Evolutionary conservation across 2,888 invertebrate genomes (phyloP), one percentile per base, ranked within the genome.

Genomic region (Diarsia mendica): DNA sequence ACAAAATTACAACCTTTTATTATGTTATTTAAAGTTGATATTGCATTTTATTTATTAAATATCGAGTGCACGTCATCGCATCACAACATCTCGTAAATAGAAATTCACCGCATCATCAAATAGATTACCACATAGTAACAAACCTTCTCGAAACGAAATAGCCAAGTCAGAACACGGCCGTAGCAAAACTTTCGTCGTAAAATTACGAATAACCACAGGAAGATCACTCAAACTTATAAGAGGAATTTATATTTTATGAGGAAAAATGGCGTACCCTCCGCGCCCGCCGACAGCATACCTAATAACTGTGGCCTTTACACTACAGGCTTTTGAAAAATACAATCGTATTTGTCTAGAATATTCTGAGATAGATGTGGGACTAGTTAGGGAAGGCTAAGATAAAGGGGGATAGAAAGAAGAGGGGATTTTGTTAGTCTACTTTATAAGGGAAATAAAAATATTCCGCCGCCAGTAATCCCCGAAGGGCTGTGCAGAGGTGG

Each of bases 191-290:
- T 95, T 90, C 72, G 87, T 89, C 93, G 91, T 95, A 95, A 95
- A 95, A 95, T 95, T 94, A 95, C 93, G 93, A 92, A 93, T 93
- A 93, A 95, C 94, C 93, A 90, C 90, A 86, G 86, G 89, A 92
- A 94, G 95, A 95, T 95, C 95, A 93, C 93, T 94, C 94, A 93
- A 94, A 94, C 85, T 94, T 93, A 88, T 90, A 90, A 91, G 90
- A 90, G 91, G 93, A 94, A 94, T 94, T 94, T 95, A 94, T 93
- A 90, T 92, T 95, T 95, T 93, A 95, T 94, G 93, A 94, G 92
- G 95, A 95, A 95, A 95, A 95, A 95, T 95, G 90, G 92, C 91
- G 88, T 81, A 72, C 78, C 79, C 69, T 86, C 83, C 82, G 84
- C 85, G 79, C 79, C 84, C 76, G 79, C 88, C 85, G 82, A 80